These are phyloP conservation scores for Heliconius charithonia DNA, from an alignment of 2,888 invertebrate genomes.

Conservation along the genomic window DNA sequence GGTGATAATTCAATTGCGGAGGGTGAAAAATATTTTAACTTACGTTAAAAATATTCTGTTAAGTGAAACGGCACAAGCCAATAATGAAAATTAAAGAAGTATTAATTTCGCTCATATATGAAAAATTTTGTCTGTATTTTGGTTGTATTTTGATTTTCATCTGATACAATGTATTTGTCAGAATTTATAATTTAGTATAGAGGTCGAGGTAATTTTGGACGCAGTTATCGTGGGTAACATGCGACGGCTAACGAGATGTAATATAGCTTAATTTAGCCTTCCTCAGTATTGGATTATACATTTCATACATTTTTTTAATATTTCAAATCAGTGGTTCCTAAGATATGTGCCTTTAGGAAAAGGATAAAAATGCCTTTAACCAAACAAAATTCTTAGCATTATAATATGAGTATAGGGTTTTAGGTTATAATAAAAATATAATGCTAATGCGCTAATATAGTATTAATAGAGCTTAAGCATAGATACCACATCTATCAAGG, in stretches of 20 bases:
- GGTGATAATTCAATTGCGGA: background rate
- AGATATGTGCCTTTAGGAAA: background rate
- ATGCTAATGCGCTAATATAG: background rate
- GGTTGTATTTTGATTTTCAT: background rate
- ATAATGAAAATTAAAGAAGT: conserved; percentile 12
- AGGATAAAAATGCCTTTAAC: too few species aligned
- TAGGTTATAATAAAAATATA: background rate
- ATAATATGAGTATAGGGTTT: background rate
- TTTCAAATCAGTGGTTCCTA: background rate
- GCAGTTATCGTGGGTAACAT: too few species aligned
- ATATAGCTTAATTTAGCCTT: too few species aligned
- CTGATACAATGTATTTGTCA: background rate
- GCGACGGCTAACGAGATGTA: too few species aligned
- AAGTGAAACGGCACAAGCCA: background rate
- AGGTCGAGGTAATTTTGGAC: too few species aligned
- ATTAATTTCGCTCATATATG: background rate
- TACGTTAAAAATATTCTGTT: background rate
- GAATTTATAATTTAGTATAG: background rate
- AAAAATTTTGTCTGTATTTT: background rate
- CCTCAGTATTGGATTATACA: too few species aligned
- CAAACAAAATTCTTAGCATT: background rate
- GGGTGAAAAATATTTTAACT: background rate
- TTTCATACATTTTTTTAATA: too few species aligned
- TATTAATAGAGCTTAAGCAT: too few species aligned
- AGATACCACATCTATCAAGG: too few species aligned